Conservation (phyloP, 2,113 vertebrate genomes). For the Bothrops jararaca region DNA sequence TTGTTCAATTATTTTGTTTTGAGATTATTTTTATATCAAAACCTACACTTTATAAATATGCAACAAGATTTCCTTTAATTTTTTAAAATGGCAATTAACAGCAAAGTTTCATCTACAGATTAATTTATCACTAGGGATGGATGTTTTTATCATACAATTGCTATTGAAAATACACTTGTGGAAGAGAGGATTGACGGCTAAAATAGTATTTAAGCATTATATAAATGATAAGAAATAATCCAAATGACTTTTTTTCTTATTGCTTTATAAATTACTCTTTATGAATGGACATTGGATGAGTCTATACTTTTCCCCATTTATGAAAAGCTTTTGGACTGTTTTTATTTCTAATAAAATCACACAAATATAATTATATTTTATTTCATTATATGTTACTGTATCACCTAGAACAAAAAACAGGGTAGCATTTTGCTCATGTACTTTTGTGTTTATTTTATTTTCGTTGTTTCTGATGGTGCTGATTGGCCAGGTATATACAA, state of each 20-base stretch:
- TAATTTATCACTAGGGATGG: background rate
- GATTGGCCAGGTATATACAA: slow-evolving; percentile 26
- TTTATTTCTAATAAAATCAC: background rate
- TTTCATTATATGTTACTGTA: slow-evolving; percentile 12
- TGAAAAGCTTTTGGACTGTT: background rate
- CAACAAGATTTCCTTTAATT: background rate
- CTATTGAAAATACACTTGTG: background rate
- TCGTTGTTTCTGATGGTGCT: slow-evolving; percentile 16
- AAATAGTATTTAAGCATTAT: background rate
- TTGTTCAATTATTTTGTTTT: background rate
- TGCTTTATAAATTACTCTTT: background rate
- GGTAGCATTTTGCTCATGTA: background rate
- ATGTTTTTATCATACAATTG: background rate
- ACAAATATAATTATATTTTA: background rate
- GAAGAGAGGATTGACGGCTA: background rate
- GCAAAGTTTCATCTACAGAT: background rate
- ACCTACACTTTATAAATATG: background rate
- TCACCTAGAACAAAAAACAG: background rate
- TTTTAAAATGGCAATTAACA: background rate
- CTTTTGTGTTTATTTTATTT: background rate
- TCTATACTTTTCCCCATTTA: background rate
- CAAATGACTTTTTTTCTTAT: background rate
- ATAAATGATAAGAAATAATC: background rate
- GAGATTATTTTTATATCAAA: background rate
- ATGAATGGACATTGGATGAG: background rate